phyloP scores from a whole-genome alignment of 2,113 vertebrate species.

The Vulpes lagopus region DNA sequence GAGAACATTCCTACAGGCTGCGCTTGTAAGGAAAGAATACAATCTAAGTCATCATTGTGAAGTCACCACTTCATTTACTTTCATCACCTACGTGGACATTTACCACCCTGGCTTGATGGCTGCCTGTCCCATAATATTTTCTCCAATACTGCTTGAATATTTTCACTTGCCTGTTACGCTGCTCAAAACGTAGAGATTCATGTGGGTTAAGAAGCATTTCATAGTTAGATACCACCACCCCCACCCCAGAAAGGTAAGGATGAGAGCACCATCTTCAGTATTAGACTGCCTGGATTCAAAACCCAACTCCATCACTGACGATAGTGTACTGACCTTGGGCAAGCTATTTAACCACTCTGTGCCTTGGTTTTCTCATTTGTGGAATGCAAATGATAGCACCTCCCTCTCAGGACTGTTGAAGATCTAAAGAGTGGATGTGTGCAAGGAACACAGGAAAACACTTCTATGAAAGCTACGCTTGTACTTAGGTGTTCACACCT shows the following conservation, averaged over 20 bases:
- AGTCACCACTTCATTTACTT: background rate
- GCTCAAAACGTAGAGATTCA: background rate
- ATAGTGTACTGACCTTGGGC: background rate
- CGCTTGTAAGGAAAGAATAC: background rate
- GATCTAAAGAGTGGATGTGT: background rate
- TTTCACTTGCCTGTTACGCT: background rate
- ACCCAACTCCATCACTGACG: background rate
- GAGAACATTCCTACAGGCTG: background rate
- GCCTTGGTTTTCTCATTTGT: background rate
- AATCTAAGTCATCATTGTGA: background rate
- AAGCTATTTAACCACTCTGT: background rate
- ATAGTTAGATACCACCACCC: background rate
- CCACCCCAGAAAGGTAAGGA: background rate
- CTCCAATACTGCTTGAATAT: background rate
- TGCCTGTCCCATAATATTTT: background rate
- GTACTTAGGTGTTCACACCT: background rate
- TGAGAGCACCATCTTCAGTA: background rate
- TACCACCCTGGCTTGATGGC: background rate
- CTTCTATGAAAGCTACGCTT: background rate
- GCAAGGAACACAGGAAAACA: background rate
- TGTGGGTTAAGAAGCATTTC: background rate
- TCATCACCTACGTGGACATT: background rate
- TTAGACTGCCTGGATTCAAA: background rate
- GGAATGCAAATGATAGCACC: background rate
- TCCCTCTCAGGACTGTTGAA: background rate